Conservation (phyloP, 1,140 invertebrate species). For the Heliconius congener region DNA sequence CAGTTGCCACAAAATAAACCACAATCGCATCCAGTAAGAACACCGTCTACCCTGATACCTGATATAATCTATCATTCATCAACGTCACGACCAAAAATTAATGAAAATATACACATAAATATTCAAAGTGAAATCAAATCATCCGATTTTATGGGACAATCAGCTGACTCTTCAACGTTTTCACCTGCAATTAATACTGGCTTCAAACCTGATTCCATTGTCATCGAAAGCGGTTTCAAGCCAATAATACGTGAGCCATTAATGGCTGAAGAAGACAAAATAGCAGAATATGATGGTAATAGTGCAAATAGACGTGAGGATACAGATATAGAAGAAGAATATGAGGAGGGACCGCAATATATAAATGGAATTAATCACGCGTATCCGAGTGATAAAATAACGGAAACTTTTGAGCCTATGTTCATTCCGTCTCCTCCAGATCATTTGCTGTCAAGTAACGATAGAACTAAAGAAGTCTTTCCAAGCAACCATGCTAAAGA, state of each 20-base stretch:
- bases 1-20: slow-evolving; percentile 71
- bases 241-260: slow-evolving; percentile 86
- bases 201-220: slow-evolving; percentile 89
- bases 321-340: slow-evolving; percentile 78
- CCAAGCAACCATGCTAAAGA: slow-evolving; percentile 70
- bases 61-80: slow-evolving; percentile 45
- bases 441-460: slow-evolving; percentile 69
- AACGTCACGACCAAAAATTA: slow-evolving; percentile 34
- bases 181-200: slow-evolving; percentile 85
- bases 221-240: slow-evolving; percentile 91
- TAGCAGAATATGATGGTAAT: slow-evolving; percentile 72
- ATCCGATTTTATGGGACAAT: slow-evolving; percentile 79
- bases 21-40: slow-evolving; percentile 44
- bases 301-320: slow-evolving; percentile 80
- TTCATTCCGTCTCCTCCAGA: slow-evolving; percentile 87
- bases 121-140: slow-evolving; percentile 70
- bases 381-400: slow-evolving; percentile 75
- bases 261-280: slow-evolving; percentile 80
- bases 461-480: slow-evolving; percentile 74
- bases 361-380: slow-evolving; percentile 72
- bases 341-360: slow-evolving; percentile 74
- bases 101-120: slow-evolving; percentile 44
- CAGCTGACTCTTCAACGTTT: slow-evolving; percentile 60
- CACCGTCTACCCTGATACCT: slow-evolving; percentile 45
- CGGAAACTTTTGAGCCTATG: slow-evolving; percentile 86